Evolutionary conservation across 2,888 invertebrate genomes (phyloP), one percentile per base, ranked within the genome.

Genomic region (Crepidodera aurea): DNA sequence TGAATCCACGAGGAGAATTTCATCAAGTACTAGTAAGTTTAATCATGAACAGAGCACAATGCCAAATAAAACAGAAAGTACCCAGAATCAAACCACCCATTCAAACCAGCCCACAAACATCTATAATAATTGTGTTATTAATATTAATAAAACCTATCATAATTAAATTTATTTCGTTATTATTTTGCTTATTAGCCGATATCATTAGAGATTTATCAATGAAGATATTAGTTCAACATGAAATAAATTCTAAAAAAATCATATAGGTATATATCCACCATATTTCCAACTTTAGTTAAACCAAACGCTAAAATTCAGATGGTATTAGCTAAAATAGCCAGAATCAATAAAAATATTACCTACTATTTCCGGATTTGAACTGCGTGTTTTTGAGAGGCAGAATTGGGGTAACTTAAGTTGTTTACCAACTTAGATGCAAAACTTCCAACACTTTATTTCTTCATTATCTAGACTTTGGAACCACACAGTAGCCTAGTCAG

Each of bases 81-180:
- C 34, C 13, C 37, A 39, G 19, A 22, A 19, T 39, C 53, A 53
- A 39, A 53, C 16, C 53, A 22, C 19, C n/a, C 39, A 53, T 39
- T 53, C 53, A 53, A 53, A 12, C 37, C 53, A 39, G 25, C 53
- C 53, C 22, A 39, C 37, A 53, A 37, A 34, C 40, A 53, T 39
- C 39, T 53, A 53, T 53, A 53, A 53, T 53, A 18, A 39, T 53
- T 53, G 40, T 39, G 8, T 53, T 19, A 39, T 53, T 16, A 53
- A 37, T 53, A 39, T 53, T 53, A 53, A 39, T 53, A 53, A 53
- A 19, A 53, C 53, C 53, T 39, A 53, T 53, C 39, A 39, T 53
- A 53, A 53, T 53, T 53, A 25, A 39, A 53, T 53, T 18, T 53
- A 39, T 37, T 53, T n/a, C 39, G 19, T 16, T 53, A 53, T 53